Base-by-base conservation (phyloP, 1,140 invertebrate genomes). In the Chelonus insularis region DNA sequence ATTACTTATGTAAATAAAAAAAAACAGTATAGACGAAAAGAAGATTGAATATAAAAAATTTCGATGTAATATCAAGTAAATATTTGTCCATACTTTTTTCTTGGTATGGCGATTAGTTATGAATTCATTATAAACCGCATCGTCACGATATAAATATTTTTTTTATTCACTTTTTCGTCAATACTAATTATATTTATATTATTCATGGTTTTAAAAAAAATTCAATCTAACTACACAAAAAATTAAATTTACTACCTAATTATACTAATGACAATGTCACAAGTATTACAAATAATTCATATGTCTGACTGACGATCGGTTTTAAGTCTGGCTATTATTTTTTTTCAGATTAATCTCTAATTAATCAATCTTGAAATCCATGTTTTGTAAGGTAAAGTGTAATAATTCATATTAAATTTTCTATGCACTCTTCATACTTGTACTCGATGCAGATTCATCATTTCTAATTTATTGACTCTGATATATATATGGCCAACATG, bases 151-250 rank as follows among this genome's bases (percentile, higher is more conserved):
- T 51, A 57, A 41, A 52, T 63, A 57, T 54, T 57, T 21, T 50
- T 63, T 41, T 62, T 32, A 4, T 48, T 57, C 25, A n/a, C 12
- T 20, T 21, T 39, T 12, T 21, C 39, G 12, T 23, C 8, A 6
- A 32, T 57, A 32, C 20, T 47, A 25, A 57, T 43, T 45, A 64
- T 65, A 64, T 57, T 4, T 36, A 65, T 29, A 51, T 60, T 54
- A 64, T 66, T 20, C 16, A 56, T 63, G 57, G 50, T 62, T 39
- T 57, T 37, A 41, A 62, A 60, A 68, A 61, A 64, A 59, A 37
- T 61, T 66, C 68, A 66, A 64, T 68, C 68, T 62, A 68, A 61
- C 68, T 70, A 55, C 63, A 68, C 47, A 50, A 51, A 34, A 55
- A 60, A 51, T 52, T 25, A 52, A 60, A 60, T 60, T 60, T 60